These are phyloP conservation scores for Chloropsis cyanopogon DNA, from an alignment of 2,113 vertebrate species.

Conservation along the genomic window DNA sequence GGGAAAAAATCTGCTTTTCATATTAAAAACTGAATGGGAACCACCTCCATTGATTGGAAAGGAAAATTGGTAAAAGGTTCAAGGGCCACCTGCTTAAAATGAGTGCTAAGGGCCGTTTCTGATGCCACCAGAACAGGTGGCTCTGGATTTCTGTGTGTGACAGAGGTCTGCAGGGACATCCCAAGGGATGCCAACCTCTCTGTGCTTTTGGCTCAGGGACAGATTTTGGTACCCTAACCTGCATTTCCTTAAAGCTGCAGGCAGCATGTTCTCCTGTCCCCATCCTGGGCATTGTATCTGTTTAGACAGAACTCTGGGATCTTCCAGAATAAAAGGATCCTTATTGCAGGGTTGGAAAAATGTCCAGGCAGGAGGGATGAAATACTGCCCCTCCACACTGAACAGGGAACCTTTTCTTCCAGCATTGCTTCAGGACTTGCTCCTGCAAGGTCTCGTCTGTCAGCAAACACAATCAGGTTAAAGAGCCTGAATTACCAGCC, in stretches of 20 bases:
- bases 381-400: neutral
- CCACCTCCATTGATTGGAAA: neutral
- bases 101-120: neutral
- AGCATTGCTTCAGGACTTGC: neutral
- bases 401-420: slow-evolving; percentile 56
- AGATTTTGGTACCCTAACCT: neutral
- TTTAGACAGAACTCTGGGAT: neutral
- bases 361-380: neutral
- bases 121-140: neutral
- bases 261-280: neutral
- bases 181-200: neutral
- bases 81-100: neutral
- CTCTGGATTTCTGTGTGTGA: neutral
- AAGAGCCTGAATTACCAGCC: slow-evolving; percentile 6
- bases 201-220: neutral
- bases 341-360: neutral
- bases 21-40: neutral
- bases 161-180: neutral
- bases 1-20: slow-evolving; percentile 4
- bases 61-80: neutral
- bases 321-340: neutral
- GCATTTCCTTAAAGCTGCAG: neutral
- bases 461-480: slow-evolving; percentile 31
- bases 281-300: neutral
- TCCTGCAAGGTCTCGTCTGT: slow-evolving; percentile 33